Percentiles rank a stretch among this genome's conserved stretches.
phyloP scores from a whole-genome alignment of 1,140 invertebrate species.

The Octopus sinensis region DNA sequence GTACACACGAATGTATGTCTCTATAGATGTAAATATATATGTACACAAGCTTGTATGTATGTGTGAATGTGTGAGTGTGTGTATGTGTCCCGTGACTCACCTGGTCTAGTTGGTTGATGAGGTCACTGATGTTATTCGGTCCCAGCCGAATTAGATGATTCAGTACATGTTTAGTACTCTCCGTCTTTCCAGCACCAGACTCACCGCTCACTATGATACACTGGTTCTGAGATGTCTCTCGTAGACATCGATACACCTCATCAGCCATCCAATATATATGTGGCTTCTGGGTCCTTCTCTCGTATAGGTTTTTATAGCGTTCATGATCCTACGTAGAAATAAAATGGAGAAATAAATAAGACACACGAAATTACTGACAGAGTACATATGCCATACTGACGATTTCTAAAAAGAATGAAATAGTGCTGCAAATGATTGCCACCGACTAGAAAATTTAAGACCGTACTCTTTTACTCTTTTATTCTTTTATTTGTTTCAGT shows the following conservation, averaged over 20 bases:
- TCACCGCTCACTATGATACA: conserved; percentile 95
- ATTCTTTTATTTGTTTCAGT: too few relatives aligned
- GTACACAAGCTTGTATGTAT: too few relatives aligned
- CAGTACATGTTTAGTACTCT: conserved; percentile 47
- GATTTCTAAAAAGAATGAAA: too few relatives aligned
- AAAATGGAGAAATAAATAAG: too few relatives aligned
- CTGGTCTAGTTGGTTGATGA: conserved; percentile 43
- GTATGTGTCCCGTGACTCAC: conserved; percentile 16
- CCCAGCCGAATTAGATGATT: conserved; percentile 42
- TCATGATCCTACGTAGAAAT: conserved; percentile 19
- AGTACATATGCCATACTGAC: too few relatives aligned
- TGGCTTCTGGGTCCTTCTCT: conserved; percentile 75
- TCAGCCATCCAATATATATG: conserved; percentile 83
- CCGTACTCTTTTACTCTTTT: too few relatives aligned
- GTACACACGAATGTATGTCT: too few relatives aligned
- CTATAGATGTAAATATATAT: too few relatives aligned
- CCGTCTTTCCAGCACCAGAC: conserved; percentile 67
- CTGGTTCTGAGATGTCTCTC: conserved; percentile 71
- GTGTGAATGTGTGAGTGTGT: neutral
- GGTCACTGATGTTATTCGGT: conserved; percentile 29
- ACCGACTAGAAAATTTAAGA: too few relatives aligned
- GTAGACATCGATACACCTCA: conserved; percentile 69
- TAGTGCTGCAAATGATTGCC: too few relatives aligned
- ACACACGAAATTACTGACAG: too few relatives aligned
- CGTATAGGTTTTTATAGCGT: conserved; percentile 69